Evolutionary conservation across 2,888 invertebrate species (phyloP), one percentile per base, ranked within the genome.

Genomic region (Exephanes ischioxanthus): DNA sequence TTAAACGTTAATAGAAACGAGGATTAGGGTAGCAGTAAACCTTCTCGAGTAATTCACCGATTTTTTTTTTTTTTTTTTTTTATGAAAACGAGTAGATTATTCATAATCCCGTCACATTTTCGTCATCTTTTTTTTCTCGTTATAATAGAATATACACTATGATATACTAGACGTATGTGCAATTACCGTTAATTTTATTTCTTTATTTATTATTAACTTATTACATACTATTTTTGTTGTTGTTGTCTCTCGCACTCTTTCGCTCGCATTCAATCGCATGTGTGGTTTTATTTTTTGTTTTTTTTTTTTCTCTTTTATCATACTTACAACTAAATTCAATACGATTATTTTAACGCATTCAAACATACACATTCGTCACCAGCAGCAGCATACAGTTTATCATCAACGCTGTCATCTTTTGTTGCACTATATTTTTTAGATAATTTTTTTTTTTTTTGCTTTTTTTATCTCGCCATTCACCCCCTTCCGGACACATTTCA

Each of bases 31-130:
- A 51, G 73, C 58, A 14, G 55, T 33, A 26, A 61, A 63, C 26
- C 61, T 79, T 72, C 19, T 70, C 61, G 61, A 63, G 26, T 63
- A 22, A 73, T 70, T 78, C 51, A 58, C 48, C 70, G 55, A 66
- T 82, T 53, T 19, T 37, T 61, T 63, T 63, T 22, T 3, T 55
- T 45, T 22, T 55, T 30, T 61, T 75, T 33, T 91, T 91, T 87
- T 90, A 91, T 90, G 91, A 93, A 92, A 92, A 92, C 89, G 90
- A 90, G 90, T 90, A 89, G 88, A 90, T 91, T 91, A 91, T 89
- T 92, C 92, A 91, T 89, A 90, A 91, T 91, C 91, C 89, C 89
- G 91, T 92, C 91, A 90, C 90, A 91, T 91, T 71, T 77, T 58
- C 16, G 26, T 61, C 6, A 26, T 53, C 22, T 41, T 68, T 58